Evolutionary conservation across 2,888 invertebrate genomes (phyloP), one percentile per base, ranked within the genome.

Genomic region (Lampropteryx suffumata): DNA sequence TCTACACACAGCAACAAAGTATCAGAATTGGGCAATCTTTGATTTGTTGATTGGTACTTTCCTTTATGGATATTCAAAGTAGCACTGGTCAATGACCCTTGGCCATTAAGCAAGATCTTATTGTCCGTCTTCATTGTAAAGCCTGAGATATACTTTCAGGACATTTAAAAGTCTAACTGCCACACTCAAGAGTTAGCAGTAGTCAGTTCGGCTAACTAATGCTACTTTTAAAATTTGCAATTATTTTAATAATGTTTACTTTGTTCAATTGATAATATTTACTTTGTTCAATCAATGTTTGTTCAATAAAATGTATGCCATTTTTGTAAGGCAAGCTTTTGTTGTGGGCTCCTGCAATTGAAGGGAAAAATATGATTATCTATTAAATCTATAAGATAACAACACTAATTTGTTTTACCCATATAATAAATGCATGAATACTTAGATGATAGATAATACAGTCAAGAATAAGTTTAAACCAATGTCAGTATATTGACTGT

Each of bases 41-140:
- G 29, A 32, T 27, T 37, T 12, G 43, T 33, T 36, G 42, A 34
- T 29, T 44, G 29, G 30, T 40, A 50, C 26, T 45, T 40, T 17
- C 40, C 34, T 35, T 45, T 50, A 24, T 43, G 37, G 8, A 24
- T 1, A 32, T 35, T 45, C 14, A 50, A 11, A n/a, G 24, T 30
- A 12, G 6, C 30, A 26, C 14, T 50, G 32, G 35, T 30, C 32
- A 32, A n/a, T 11, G 32, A 30, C 17, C 32, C 36, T 42, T 36
- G 49, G 17, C 10, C 17, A 1, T 37, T 49, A 5, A 28, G 12
- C 30, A 37, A 17, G 41, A 36, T 30, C 26, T 42, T 48, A 10
- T 30, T 36, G 41, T 42, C 32, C 3, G 32, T 42, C 36, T 49
- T 49, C 49, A 49, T 49, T 49, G 49, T 42, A 12, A n/a, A 33